Evolutionary conservation across 2,888 invertebrate species (phyloP).

Genomic region (Zonitis immaculata): DNA sequence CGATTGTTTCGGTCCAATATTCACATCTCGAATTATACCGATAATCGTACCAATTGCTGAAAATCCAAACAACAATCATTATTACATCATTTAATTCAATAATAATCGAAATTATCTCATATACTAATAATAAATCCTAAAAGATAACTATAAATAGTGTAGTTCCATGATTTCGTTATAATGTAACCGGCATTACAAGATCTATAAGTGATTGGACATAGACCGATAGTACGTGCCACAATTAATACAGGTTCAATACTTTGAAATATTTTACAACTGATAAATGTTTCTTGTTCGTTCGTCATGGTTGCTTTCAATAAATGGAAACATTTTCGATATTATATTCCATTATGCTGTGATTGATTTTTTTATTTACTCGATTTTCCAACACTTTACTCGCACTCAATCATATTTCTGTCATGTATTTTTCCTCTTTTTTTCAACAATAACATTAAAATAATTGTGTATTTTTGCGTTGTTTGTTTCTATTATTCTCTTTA

Average conservation of each 20-base stretch:
- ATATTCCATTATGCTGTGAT: too few relatives aligned
- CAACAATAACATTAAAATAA: background rate
- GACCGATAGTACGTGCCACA: constrained; percentile 25
- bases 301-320: background rate
- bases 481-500: background rate
- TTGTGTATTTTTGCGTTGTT: background rate
- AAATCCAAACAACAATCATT: constrained; percentile 2
- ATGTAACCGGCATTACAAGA: constrained; percentile 22
- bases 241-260: constrained; percentile 21
- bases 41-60: constrained; percentile 23
- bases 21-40: constrained; percentile 25
- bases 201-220: constrained; percentile 28
- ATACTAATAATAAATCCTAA: constrained; percentile 26
- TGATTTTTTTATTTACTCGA: too few relatives aligned
- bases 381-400: too few relatives aligned
- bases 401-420: too few relatives aligned
- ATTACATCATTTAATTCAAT: background rate
- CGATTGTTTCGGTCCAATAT: constrained; percentile 28
- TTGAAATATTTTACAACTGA: constrained; percentile 1
- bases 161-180: constrained; percentile 24
- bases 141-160: constrained; percentile 28
- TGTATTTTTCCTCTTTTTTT: too few relatives aligned
- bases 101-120: constrained; percentile 8
- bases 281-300: background rate
- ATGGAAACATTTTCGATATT: background rate